Conservation (phyloP, 2,113 vertebrate genomes). For the Trachemys scripta region DNA sequence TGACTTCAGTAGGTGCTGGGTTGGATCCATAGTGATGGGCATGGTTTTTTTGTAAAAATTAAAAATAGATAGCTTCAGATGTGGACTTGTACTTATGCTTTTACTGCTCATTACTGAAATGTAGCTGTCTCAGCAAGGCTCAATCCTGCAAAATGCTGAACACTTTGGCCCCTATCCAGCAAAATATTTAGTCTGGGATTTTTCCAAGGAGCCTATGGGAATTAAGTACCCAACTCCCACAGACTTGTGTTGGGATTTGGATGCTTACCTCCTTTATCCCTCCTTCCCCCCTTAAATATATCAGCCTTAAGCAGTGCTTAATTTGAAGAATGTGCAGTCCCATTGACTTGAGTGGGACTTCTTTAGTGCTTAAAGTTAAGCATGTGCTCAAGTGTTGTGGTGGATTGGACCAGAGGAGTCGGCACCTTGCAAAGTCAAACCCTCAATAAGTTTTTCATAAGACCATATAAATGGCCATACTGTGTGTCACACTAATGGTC, state of each 20-base stretch:
- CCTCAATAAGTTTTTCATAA: background rate
- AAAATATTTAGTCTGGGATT: background rate
- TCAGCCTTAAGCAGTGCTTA: background rate
- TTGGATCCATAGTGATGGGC: background rate
- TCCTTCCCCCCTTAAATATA: background rate
- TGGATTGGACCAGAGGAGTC: background rate
- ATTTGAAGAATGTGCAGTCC: background rate
- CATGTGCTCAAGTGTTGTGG: background rate
- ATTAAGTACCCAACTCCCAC: background rate
- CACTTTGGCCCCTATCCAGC: background rate
- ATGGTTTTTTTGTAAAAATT: background rate
- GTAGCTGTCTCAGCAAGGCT: background rate
- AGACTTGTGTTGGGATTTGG: background rate
- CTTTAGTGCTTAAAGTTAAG: background rate
- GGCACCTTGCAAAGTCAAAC: background rate
- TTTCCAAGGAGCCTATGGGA: background rate
- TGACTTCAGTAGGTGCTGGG: conserved; percentile 11
- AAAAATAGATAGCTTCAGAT: background rate
- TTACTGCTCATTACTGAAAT: background rate
- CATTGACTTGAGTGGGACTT: background rate
- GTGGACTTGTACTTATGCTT: background rate
- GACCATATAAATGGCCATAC: background rate
- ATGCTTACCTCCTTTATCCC: background rate
- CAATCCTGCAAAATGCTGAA: background rate
- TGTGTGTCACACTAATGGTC: background rate